Conservation (phyloP, 92 coral and sea anemone species). For the Porites cylindrica region DNA sequence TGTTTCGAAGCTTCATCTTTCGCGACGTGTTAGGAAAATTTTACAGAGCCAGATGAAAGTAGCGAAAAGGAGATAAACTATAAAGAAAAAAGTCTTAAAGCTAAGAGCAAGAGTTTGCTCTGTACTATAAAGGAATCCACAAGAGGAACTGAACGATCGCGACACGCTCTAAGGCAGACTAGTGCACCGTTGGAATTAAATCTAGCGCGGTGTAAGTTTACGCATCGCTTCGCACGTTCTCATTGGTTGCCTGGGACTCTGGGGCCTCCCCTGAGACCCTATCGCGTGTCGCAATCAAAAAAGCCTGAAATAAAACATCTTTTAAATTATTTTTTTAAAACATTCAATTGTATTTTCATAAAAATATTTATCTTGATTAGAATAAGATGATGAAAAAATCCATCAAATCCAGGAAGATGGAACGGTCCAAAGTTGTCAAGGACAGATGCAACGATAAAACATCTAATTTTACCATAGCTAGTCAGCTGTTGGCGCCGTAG, state of each 20-base stretch:
- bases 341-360: neutral
- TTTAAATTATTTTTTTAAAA: neutral
- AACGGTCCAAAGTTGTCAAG: no score
- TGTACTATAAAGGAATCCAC: neutral
- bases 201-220: slow-evolving; percentile 66
- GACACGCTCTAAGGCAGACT: neutral
- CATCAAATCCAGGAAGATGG: neutral
- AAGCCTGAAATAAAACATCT: neutral
- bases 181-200: slow-evolving; percentile 64
- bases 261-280: slow-evolving; percentile 94
- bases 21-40: neutral
- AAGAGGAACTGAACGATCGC: neutral
- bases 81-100: neutral
- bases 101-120: slow-evolving; percentile 10
- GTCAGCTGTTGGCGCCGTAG: slow-evolving; percentile 60
- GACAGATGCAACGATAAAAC: no score
- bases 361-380: neutral
- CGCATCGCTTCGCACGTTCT: slow-evolving; percentile 28
- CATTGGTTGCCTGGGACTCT: slow-evolving; percentile 81
- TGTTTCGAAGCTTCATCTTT: slow-evolving; percentile 84
- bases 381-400: neutral
- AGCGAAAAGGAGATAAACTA: neutral
- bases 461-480: rapidly evolving
- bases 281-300: slow-evolving; percentile 35
- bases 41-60: neutral